Percentiles rank a stretch among this genome's conserved stretches.
phyloP scores from a whole-genome alignment of 2,888 invertebrate genomes.

The Mechanitis messenoides region DNA sequence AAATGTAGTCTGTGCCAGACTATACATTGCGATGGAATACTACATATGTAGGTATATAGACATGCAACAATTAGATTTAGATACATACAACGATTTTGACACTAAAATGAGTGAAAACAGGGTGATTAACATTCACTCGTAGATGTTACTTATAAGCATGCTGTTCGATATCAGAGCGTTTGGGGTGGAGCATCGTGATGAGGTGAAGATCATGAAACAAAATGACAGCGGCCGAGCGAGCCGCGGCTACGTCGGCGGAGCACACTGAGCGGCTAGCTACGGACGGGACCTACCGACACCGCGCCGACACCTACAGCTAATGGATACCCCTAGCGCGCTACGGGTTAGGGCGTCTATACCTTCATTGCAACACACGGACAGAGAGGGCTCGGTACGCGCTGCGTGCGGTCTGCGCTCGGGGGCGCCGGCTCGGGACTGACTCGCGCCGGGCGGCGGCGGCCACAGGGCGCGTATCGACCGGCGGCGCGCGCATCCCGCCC shows the following conservation, averaged over 20 bases:
- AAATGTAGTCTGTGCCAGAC: conserved; percentile 11
- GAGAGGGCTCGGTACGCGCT: conserved; percentile 31
- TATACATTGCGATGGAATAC: conserved; percentile 3
- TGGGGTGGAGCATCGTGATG: conserved; percentile 9
- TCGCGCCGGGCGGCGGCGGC: conserved; percentile 34
- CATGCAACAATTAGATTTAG: conserved; percentile 13
- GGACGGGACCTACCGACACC: conserved; percentile 53
- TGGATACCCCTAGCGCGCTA: conserved; percentile 65
- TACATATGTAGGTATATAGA: conserved; percentile 4
- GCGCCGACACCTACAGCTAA: conserved; percentile 63
- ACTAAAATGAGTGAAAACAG: conserved; percentile 1
- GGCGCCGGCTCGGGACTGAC: conserved; percentile 36
- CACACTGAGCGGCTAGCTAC: conserved; percentile 41
- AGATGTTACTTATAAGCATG: conserved; percentile 11
- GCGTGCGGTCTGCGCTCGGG: conserved; percentile 32
- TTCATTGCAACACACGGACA: conserved; percentile 66
- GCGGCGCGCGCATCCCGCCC: conserved; percentile 35
- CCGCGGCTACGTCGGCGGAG: conserved; percentile 33
- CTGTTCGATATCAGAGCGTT: conserved; percentile 7
- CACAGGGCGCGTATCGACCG: conserved; percentile 39
- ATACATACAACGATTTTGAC: neutral
- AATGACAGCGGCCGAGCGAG: conserved; percentile 32
- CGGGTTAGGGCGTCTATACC: conserved; percentile 60
- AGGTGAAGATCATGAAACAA: conserved; percentile 9
- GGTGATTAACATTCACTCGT: conserved; percentile 4